A percentile compares a stretch with the other conserved stretches of the same genome.
Conservation (phyloP, 1,140 invertebrate genomes). For the Lucilia cuprina region DNA sequence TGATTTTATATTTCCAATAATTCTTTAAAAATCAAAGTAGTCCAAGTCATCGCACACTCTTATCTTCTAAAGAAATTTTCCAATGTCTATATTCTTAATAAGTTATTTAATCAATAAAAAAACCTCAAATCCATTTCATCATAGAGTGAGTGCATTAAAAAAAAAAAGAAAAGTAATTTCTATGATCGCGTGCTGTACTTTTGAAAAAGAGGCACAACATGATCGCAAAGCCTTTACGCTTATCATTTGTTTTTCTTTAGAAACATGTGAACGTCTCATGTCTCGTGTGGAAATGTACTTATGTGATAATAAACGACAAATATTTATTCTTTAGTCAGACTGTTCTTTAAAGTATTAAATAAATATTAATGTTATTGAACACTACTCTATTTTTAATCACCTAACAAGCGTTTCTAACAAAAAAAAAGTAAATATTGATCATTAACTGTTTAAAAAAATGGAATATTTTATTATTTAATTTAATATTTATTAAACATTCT, state of each 20-base stretch:
- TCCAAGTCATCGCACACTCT: no score
- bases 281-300: conserved; percentile 39
- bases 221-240: not conserved
- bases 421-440: not conserved
- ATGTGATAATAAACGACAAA: not conserved
- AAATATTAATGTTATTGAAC: not conserved
- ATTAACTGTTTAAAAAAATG: not conserved
- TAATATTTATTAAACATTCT: not conserved
- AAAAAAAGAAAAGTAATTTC: not conserved
- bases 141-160: not conserved
- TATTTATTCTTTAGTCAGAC: no score
- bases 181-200: conserved; percentile 24
- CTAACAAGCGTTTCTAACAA: not conserved
- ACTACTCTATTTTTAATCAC: not conserved
- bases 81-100: no score
- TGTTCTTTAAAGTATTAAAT: no score
- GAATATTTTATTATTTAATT: not conserved
- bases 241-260: conserved; percentile 18
- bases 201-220: not conserved
- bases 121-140: no score
- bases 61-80: no score
- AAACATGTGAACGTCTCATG: conserved; percentile 40
- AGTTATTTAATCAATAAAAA: no score
- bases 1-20: no score
- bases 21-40: no score